phyloP scores from a whole-genome alignment of 37 sponge, comb jelly and placozoan species.

The Cliona cf. orientalis region DNA sequence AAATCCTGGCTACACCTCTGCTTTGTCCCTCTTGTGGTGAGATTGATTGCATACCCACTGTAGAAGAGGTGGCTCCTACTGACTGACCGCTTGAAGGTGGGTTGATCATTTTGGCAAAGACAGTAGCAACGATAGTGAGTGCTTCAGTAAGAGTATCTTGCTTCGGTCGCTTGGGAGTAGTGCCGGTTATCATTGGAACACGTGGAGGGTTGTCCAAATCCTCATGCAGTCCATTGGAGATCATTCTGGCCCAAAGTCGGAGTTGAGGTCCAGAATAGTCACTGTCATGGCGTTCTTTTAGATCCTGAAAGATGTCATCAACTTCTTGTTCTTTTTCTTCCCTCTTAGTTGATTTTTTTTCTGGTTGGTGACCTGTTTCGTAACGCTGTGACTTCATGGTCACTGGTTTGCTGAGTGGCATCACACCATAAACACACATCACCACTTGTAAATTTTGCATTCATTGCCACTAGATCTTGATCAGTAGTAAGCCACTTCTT shows the following conservation, averaged over 20 bases:
- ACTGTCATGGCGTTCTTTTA: conserved; percentile 8
- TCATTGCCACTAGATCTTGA: neutral
- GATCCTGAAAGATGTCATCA: neutral
- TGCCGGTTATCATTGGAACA: conserved; percentile 44
- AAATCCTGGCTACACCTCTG: too few species aligned
- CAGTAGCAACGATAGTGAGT: conserved; percentile 16
- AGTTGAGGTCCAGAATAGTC: conserved; percentile 24
- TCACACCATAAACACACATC: conserved; percentile 1
- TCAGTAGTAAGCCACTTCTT: conserved; percentile 1
- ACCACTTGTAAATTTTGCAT: neutral
- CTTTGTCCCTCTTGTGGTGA: too few species aligned
- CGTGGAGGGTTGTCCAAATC: conserved; percentile 20
- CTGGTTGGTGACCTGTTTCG: neutral
- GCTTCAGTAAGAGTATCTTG: conserved; percentile 22
- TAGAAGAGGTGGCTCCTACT: neutral
- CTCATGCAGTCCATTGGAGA: conserved; percentile 19
- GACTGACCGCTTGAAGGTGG: neutral
- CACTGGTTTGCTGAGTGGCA: neutral
- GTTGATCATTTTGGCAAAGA: conserved; percentile 9
- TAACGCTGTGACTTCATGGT: neutral
- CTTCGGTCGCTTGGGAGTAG: conserved; percentile 1
- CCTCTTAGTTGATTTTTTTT: conserved; percentile 16
- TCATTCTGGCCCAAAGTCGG: conserved; percentile 46
- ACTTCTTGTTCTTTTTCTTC: conserved; percentile 24
- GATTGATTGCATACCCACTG: neutral